phyloP scores from a whole-genome alignment of 1,140 invertebrate genomes.

The Stenopsyche tienmushanensis region DNA sequence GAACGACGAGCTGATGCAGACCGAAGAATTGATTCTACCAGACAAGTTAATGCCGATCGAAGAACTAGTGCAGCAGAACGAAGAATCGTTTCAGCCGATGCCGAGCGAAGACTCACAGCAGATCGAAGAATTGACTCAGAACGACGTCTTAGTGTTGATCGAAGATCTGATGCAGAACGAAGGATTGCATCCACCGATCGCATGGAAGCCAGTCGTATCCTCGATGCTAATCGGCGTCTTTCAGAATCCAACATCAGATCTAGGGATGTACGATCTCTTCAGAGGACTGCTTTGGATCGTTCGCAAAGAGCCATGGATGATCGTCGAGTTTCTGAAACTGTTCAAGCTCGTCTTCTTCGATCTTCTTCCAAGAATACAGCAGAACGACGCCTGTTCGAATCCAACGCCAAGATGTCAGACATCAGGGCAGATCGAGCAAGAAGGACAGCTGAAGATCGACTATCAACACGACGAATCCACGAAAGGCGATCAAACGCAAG shows the following conservation, averaged over 20 bases:
- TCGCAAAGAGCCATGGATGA: background rate
- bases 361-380: too few relatives aligned
- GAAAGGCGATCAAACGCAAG: too few relatives aligned
- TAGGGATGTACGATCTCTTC: background rate
- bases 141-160: background rate
- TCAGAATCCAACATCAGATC: too few relatives aligned
- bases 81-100: too few relatives aligned
- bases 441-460: background rate
- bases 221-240: background rate
- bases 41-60: conserved; percentile 3
- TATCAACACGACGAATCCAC: too few relatives aligned
- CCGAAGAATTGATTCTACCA: background rate
- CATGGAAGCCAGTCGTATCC: too few relatives aligned
- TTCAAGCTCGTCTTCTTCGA: background rate
- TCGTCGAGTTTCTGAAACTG: background rate
- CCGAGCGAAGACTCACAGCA: background rate
- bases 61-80: background rate
- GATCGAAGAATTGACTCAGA: background rate
- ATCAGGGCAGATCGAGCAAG: too few relatives aligned
- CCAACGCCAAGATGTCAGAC: too few relatives aligned
- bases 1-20: background rate
- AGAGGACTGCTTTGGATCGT: background rate
- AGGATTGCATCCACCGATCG: background rate
- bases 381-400: conserved; percentile 1
- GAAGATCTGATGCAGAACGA: background rate